phyloP scores from a whole-genome alignment of 1,140 invertebrate species.

The Aphaenogaster ashmeadi region DNA sequence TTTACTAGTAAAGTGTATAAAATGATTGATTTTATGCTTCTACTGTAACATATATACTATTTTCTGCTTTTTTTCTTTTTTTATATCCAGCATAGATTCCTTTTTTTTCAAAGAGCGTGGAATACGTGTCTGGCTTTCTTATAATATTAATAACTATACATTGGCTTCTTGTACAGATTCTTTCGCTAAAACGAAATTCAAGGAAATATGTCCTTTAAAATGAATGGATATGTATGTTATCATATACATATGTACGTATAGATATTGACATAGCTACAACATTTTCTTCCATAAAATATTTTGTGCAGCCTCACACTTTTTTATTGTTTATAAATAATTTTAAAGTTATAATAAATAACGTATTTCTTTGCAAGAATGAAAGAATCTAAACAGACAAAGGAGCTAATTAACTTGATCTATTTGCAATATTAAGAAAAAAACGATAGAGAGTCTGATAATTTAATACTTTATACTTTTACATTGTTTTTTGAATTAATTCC shows the following conservation, averaged over 20 bases:
- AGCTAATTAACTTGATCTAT: conserved; percentile 33
- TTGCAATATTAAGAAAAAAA: conserved; percentile 20
- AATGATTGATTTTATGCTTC: conserved; percentile 7
- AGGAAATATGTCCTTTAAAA: conserved; percentile 45
- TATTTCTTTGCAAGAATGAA: conserved; percentile 28
- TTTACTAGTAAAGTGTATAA: background rate
- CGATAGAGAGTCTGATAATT: background rate
- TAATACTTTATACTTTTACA: conserved; percentile 24
- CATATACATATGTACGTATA: conserved; percentile 70
- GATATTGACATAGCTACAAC: conserved; percentile 59
- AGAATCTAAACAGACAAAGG: conserved; percentile 16
- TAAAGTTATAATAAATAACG: conserved; percentile 38
- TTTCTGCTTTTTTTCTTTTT: background rate
- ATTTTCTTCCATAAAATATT: conserved; percentile 61
- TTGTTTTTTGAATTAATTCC: conserved; percentile 53
- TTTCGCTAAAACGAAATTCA: conserved; percentile 52
- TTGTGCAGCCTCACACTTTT: conserved; percentile 48
- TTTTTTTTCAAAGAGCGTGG: conserved; percentile 36
- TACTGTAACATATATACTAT: background rate
- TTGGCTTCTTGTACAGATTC: conserved; percentile 68
- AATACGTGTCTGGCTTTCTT: conserved; percentile 59
- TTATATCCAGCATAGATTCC: conserved; percentile 70
- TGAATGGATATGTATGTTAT: conserved; percentile 53
- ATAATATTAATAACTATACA: conserved; percentile 1
- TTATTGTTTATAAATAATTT: conserved; percentile 44